Conservation (phyloP, 2,797 vertebrate genomes). For the Chaetodon trifasciatus region DNA sequence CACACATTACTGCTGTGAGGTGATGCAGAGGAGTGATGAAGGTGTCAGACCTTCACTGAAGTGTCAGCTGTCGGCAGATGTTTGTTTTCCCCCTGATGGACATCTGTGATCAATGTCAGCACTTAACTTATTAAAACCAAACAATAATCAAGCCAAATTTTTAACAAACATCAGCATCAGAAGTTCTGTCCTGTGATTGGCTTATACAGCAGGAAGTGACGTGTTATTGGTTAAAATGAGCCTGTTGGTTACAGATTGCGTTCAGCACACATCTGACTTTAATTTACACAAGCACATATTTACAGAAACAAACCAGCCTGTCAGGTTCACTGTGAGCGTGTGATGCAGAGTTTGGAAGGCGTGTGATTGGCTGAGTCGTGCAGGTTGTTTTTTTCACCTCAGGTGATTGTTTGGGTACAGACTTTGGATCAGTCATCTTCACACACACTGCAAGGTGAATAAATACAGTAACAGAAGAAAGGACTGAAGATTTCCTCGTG, state of each 20-base stretch:
- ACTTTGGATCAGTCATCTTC: not conserved
- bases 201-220: not conserved
- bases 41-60: too few relatives aligned
- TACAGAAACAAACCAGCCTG: constrained; percentile 34
- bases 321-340: not conserved
- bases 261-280: constrained; percentile 29
- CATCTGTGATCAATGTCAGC: too few relatives aligned
- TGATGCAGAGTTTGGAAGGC: too few relatives aligned
- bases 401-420: not conserved
- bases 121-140: too few relatives aligned
- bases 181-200: constrained; percentile 2
- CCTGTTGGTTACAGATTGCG: not conserved
- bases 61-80: not conserved
- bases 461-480: constrained; percentile 59
- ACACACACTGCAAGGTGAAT: constrained; percentile 60
- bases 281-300: constrained; percentile 48
- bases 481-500: not conserved
- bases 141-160: too few relatives aligned
- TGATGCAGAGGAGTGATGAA: too few relatives aligned
- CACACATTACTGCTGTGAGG: too few relatives aligned
- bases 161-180: too few relatives aligned
- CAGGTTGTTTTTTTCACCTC: not conserved
- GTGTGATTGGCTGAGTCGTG: too few relatives aligned
- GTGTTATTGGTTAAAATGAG: not conserved
- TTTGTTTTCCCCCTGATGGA: too few relatives aligned